Base-by-base conservation (phyloP, 2,888 invertebrate species). In the Tenthredo scrophulariae region DNA sequence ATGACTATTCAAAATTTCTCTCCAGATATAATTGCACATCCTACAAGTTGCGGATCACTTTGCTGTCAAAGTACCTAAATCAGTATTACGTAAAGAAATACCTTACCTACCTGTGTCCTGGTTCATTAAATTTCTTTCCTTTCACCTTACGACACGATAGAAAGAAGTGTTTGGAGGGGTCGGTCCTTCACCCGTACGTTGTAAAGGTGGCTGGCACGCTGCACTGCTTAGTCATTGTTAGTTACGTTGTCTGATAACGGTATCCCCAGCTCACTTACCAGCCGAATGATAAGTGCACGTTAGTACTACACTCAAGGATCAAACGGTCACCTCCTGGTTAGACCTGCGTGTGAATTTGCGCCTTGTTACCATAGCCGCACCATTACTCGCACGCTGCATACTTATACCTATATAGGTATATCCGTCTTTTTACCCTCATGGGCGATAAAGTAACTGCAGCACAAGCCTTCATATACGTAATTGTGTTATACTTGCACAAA, bases 201-300 rank as follows among this genome's bases (percentile, higher is more conserved):
- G 62, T 22, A 33, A 80, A 80, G 62, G 37, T 80, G 62, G 58
- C 58, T 58, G 40, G 58, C 40, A 43, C n/a, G 72, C 79, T 79
- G 79, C 79, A 40, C 10, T 46, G 79, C 37, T 79, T 62, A 40
- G 50, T 80, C 80, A 58, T 80, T 80, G 80, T 80, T 80, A 40
- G 62, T 40, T 80, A 29, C 40, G 80, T 62, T 50, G 40, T 40
- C 80, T 62, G 80, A 80, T 80, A 80, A 80, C 80, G 40, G 62
- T 80, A 62, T 80, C 40, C 50, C 58, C 80, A 62, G 58, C 62
- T 80, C 80, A 80, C 80, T 80, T 80, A 80, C 80, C 80, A 80
- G 58, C 62, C 80, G 22, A 80, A 80, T 80, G 80, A 80, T 80
- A 80, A 80, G 33, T 62, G 79, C 58, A 58, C 79, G 46, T 26